Evolutionary conservation across 2,113 vertebrate species (phyloP), one percentile per base, ranked within the genome.

Genomic region (Amia ocellicauda): DNA sequence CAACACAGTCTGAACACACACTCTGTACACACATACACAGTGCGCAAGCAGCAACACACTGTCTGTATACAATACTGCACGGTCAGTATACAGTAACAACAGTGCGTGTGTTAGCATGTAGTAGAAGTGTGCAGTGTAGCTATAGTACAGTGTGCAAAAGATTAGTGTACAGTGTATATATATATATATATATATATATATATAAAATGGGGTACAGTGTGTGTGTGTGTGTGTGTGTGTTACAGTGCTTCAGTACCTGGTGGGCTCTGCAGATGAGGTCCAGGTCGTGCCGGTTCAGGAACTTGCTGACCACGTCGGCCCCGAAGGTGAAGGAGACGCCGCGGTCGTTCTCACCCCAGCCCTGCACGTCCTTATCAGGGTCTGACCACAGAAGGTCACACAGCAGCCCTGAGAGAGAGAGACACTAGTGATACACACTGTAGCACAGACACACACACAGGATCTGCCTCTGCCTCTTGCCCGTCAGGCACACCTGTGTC

Each of bases 201-300:
- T 36, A 10, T 36, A 36, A 36, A 10, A 36, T 36, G 31, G 5
- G 5, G 31, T 36, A 3, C 43, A 47, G 17, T n/a, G 43, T 57
- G 3, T 41, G 40, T 41, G 40, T 41, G 40, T 41, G 5, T 7
- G 40, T 41, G 40, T 41, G 13, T 41, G 5, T 13, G 13, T 5
- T 13, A 57, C 55, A 54, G 64, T 74, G 22, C 27, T 24, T 70
- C 55, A 40, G 58, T 88, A 98, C 96, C 94, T 99, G 96, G 77
- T 99, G 96, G 71, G 96, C 96, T 87, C 96, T 86, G 91, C 96
- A 99, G 88, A 99, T 99, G 78, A 99, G 93, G 79, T 99, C 96
- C 88, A 99, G 88, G 86, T 99, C 96, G 4, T 99, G 96, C 68
- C 96, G 94, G 84, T 99, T 99, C 69, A 99, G 90, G 83, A 99